Evolutionary conservation across 2,888 invertebrate genomes (phyloP), one percentile per base, ranked within the genome.

Genomic region (Drosophila yooni): DNA sequence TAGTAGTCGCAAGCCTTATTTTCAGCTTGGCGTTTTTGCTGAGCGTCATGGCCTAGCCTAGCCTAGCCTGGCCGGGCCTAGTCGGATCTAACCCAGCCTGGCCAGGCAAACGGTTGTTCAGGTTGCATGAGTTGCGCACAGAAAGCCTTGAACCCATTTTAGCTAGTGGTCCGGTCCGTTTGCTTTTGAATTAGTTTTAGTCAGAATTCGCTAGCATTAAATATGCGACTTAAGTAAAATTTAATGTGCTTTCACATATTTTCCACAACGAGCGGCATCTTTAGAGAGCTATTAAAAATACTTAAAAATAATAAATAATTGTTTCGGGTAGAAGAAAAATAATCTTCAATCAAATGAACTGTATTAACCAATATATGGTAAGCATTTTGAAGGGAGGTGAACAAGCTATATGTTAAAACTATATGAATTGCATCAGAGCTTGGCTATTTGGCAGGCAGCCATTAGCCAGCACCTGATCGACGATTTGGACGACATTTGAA

Each of bases 1-100:
- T 73, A 86, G 73, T 76, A 86, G 73, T 76, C 69, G 60, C 73
- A 83, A 60, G 81, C 88, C 88, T 88, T 75, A 85, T 88, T 82
- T 82, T 71, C 67, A 51, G 64, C 46, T 25, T 53, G 53, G 56
- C 65, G 54, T 70, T 70, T 54, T 65, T 70, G 67, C 63, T 53
- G n/a, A 38, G 36, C 56, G 59, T 34, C 59, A 67, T 61, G 48
- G 36, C 74, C 70, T 58, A 43, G 43, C 60, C 27, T 58, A 48
- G 62, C 74, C 59, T 46, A n/a, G 46, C 72, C 60, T 31, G 38
- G 34, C 21, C 58, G 11, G 31, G 40, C 36, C 43, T 40, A 34
- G 56, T 38, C 40, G 27, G 56, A 29, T 38, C n/a, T 29, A 13
- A 56, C 61, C 46, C n/a, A 40, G 36, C 34, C 54, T 31, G 43